Evolutionary conservation across 2,888 invertebrate genomes (phyloP), one percentile per base, ranked within the genome.

Genomic region (Epinotia demarniana): DNA sequence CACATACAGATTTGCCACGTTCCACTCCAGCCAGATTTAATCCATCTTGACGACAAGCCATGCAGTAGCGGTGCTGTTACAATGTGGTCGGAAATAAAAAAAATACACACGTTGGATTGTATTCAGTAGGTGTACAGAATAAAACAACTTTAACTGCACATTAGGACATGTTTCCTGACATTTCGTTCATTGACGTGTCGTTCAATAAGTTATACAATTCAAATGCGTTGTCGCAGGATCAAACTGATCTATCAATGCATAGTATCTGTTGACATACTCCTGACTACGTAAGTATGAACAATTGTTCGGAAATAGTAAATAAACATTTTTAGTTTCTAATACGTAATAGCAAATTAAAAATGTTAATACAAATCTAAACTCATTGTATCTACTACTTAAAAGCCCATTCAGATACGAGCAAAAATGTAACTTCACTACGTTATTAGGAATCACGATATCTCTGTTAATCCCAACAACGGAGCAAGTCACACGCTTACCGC

Each of bases 1-100:
- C 82, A 85, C 81, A 80, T 80, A 85, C 84, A 84, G 85, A 87
- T 87, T 87, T 84, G 83, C 82, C 82, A 80, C 77, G 83, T 61
- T 79, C 39, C 80, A 81, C 81, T 83, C 80, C 79, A 62, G 73
- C 68, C 73, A 73, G 67, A 61, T 53, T 62, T 23, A 39, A 72
- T 72, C 46, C 46, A 58, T 72, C 64, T 39, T 64, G 61, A 46
- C 64, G 64, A 64, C 55, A 46, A n/a, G 8, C 33, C n/a, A 33
- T n/a, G 19, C 61, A 39, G 39, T 9, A 39, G 9, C 39, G 39
- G 9, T 39, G 9, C 39, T 39, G 39, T 9, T 9, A 39, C 39
- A 39, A 39, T 9, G 8, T 39, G 9, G 39, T 39, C 39, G 39
- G 39, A 9, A 9, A 9, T 39, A 39, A 39, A 33, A 33, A 33